phyloP scores from a whole-genome alignment of 2,113 vertebrate species.

The Corythaeola cristata region DNA sequence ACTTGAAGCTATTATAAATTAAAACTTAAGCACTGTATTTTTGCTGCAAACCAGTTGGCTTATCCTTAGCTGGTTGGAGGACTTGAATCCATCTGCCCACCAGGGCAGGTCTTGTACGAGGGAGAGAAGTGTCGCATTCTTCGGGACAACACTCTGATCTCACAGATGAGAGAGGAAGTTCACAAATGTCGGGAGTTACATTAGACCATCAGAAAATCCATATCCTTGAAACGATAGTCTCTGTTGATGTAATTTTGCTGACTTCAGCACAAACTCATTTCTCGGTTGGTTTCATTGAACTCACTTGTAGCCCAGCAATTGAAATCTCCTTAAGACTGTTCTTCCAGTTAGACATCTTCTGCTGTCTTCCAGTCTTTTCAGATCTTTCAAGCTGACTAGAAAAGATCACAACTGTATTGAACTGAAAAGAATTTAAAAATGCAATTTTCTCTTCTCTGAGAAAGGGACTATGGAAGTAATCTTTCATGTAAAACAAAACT shows the following conservation, averaged over 20 bases:
- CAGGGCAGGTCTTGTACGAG: accelerated
- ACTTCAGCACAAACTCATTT: not conserved
- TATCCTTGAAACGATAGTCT: not conserved
- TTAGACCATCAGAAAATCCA: not conserved
- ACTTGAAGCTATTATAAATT: not conserved
- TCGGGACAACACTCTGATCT: not conserved
- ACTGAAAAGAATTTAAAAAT: not conserved
- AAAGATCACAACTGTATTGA: not conserved
- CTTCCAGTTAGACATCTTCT: not conserved
- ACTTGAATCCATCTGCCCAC: not conserved
- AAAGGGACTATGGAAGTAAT: not conserved
- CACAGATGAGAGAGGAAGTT: not conserved
- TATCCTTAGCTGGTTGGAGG: not conserved
- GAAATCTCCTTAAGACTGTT: not conserved
- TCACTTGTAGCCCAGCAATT: not conserved
- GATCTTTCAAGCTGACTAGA: not conserved
- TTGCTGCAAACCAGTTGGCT: not conserved
- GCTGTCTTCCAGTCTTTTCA: not conserved
- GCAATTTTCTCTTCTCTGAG: not conserved
- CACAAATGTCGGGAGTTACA: not conserved
- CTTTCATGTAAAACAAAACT: not conserved
- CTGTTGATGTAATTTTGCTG: not conserved
- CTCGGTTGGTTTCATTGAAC: not conserved
- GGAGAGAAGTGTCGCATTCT: not conserved
- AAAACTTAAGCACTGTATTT: not conserved